A percentile compares a stretch with the other conserved stretches of the same genome.
phyloP scores from a whole-genome alignment of 1,140 invertebrate genomes.

The Conus betulinus region DNA sequence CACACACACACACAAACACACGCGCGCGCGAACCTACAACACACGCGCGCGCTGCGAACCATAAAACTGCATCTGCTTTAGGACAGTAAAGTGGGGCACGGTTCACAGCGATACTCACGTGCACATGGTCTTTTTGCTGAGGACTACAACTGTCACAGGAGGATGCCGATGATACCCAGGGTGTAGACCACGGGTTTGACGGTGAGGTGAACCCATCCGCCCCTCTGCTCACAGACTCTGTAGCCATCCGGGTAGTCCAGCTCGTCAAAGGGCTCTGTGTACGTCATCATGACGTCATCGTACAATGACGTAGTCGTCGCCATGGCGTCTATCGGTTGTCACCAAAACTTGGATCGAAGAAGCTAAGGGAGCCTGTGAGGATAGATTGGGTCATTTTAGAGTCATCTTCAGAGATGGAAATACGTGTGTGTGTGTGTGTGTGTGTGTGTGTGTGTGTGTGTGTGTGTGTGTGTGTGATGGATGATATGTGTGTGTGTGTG shows the following conservation, averaged over 20 bases:
- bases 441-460: no score
- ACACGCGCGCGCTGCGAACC: background rate
- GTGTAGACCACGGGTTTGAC: slow-evolving; percentile 83
- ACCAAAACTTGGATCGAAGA: no score
- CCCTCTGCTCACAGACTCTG: background rate
- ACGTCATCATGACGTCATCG: background rate
- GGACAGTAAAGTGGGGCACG: background rate
- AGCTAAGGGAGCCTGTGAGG: no score
- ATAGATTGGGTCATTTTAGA: no score
- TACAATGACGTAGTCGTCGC: background rate
- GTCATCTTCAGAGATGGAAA: no score
- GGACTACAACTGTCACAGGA: slow-evolving; percentile 84
- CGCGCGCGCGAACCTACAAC: background rate
- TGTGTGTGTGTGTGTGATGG: no score
- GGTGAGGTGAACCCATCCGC: slow-evolving; percentile 58
- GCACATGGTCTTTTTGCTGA: slow-evolving; percentile 85
- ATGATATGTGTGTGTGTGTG: no score
- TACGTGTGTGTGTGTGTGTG: no score
- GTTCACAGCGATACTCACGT: slow-evolving; percentile 64
- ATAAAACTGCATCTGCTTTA: background rate
- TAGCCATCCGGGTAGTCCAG: slow-evolving; percentile 4
- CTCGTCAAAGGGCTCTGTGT: background rate
- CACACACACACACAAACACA: background rate
- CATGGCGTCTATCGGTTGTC: no score
- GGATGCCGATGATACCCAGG: slow-evolving; percentile 84